Evolutionary conservation across 1,140 invertebrate genomes (phyloP), one percentile per base, ranked within the genome.

Genomic region (Drosophila punjabiensis): DNA sequence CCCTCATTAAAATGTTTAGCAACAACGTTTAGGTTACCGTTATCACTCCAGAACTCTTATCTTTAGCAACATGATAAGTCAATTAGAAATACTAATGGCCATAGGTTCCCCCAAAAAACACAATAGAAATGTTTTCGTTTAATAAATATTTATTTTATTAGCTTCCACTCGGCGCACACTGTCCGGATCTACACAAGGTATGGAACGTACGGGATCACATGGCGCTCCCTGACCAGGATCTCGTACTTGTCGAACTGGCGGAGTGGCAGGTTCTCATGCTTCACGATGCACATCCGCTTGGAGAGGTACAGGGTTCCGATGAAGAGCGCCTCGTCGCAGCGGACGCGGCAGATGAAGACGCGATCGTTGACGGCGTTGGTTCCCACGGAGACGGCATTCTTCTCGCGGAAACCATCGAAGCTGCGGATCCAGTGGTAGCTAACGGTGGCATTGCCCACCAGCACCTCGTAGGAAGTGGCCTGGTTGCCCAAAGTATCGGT

Each of bases 231-330:
- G 8, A 65, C 50, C 37, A 80, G 28, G 20, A 79, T 55, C 18
- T 74, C 67, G 48, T 79, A 79, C 24, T 79, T 79, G 16, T 69
- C 76, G 16, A 52, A 39, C 33, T 62, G 39, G n/a, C 52, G 53
- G 18, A 68, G 24, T 0, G 58, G 58, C 24, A 68, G 32, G 43
- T 53, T 70, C 2, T 50, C 66, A 24, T 70, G 18, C 39, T 70
- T 70, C n/a, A 70, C 37, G 9, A 70, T 70, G 63, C 67, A 70
- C 9, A n/a, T 20, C 13, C 48, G 5, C 13, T 30, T 67, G 6
- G 20, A 0, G 7, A 43, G 67, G 13, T 66, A 53, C 4, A 70
- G 32, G 3, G 67, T 70, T 33, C 62, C 67, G 7, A 70, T 70
- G 16, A 55, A 45, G 47, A 70, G 28, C 5, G 28, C 47, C 10